Conservation (phyloP, 2,797 vertebrate species). For the Martes flavigula region DNA sequence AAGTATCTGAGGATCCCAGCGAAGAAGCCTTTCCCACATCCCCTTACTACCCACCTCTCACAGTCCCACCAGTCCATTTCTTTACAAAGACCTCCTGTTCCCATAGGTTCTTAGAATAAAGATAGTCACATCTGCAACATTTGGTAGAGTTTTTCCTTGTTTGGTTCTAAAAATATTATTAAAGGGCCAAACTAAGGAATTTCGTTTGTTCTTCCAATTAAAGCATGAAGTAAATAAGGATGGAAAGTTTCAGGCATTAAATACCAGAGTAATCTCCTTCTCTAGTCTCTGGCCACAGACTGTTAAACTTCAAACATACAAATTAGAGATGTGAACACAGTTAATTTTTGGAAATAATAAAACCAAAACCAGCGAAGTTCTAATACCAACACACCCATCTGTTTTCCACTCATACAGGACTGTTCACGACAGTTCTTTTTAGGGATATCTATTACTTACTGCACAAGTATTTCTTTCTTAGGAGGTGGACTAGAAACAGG, state of each 20-base stretch:
- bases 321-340: not conserved
- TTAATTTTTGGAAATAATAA: constrained; percentile 24
- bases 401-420: constrained; percentile 2
- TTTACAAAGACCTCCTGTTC: constrained; percentile 18
- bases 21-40: not conserved
- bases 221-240: constrained; percentile 31
- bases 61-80: not conserved
- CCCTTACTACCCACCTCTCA: not conserved
- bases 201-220: constrained; percentile 10
- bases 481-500: not conserved
- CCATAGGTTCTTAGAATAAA: not conserved
- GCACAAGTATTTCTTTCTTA: constrained; percentile 25
- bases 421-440: constrained; percentile 41
- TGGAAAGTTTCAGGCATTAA: constrained; percentile 29
- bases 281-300: not conserved
- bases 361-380: not conserved
- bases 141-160: not conserved
- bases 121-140: not conserved
- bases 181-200: constrained; percentile 8
- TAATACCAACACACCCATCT: not conserved
- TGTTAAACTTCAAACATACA: constrained; percentile 29
- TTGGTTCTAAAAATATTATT: constrained; percentile 42
- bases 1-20: constrained; percentile 32
- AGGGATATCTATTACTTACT: not conserved
- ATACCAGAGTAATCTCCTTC: not conserved